Base-by-base conservation (phyloP, 2,888 invertebrate species). In the Caenorhabditis plicata region DNA sequence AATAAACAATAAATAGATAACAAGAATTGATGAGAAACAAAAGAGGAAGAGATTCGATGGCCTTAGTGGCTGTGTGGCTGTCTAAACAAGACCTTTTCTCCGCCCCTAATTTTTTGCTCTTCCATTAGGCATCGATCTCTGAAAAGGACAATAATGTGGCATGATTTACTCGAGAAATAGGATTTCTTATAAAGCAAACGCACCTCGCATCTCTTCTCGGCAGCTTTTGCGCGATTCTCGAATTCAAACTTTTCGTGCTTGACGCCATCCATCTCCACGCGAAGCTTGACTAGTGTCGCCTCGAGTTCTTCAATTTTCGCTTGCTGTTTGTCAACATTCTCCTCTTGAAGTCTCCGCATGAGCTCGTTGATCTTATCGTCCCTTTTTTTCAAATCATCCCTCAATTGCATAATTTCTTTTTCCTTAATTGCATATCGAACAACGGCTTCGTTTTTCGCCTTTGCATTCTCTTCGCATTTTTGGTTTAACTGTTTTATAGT, bases 371-470 rank as follows among this genome's bases (percentile, higher is more conserved):
- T 63, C 20, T 54, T 60, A n/a, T n/a, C n/a, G n/a, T n/a, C n/a
- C n/a, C n/a, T n/a, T 22, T 49, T 56, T n/a, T 29, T 33, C 2
- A 67, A 54, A 25, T 69, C 68, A 2, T 67, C 64, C 15, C 55
- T 36, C 29, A 74, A 19, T 27, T 55, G 55, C 68, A 77, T 68
- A 31, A 77, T 50, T 58, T 77, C 77, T 0, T 66, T 67, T 43
- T 77, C 77, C 35, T 73, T 31, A 61, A 63, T 68, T n/a, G 77
- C 77, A 36, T 74, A 77, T 51, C 74, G 74, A 40, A 77, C 66
- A 25, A 77, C 77, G 4, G 77, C 71, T 22, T 67, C 73, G 38
- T 77, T 72, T 47, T 74, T 75, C 26, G 75, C 77, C 19, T 51
- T 63, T 15, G 71, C 70, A 8, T 71, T 64, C 27, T 49, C 38